Conservation (phyloP, 2,113 vertebrate genomes). For the Nothoprocta perdicaria region DNA sequence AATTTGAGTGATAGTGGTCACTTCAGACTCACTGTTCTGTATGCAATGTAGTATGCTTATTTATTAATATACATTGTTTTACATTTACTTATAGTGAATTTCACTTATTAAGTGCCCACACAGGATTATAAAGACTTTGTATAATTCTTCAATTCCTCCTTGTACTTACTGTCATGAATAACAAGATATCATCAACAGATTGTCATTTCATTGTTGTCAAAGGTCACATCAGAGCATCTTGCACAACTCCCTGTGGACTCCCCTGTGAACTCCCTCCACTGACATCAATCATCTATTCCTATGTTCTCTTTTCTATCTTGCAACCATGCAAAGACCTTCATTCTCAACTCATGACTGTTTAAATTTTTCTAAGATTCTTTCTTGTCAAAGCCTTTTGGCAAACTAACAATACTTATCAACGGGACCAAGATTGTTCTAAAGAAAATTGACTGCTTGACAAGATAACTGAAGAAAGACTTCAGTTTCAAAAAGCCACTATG, state of each 20-base stretch:
- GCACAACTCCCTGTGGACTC: not conserved
- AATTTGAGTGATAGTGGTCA: not conserved
- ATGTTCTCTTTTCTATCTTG: not conserved
- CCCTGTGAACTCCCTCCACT: not conserved
- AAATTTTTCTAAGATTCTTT: not conserved
- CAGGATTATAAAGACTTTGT: not conserved
- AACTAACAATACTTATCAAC: not conserved
- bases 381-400: not conserved
- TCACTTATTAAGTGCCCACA: not conserved
- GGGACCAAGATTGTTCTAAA: not conserved
- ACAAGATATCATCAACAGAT: not conserved
- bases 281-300: not conserved
- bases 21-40: not conserved
- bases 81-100: not conserved
- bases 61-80: not conserved
- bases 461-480: not conserved
- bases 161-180: not conserved
- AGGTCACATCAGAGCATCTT: not conserved
- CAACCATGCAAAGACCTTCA: not conserved
- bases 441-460: not conserved
- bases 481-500: not conserved
- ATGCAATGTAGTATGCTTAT: not conserved
- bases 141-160: not conserved
- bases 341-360: not conserved
- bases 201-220: not conserved